A percentile compares a stretch with the other conserved stretches of the same genome.
Evolutionary conservation across 2,113 vertebrate species (phyloP).

Genomic region (Meriones unguiculatus): DNA sequence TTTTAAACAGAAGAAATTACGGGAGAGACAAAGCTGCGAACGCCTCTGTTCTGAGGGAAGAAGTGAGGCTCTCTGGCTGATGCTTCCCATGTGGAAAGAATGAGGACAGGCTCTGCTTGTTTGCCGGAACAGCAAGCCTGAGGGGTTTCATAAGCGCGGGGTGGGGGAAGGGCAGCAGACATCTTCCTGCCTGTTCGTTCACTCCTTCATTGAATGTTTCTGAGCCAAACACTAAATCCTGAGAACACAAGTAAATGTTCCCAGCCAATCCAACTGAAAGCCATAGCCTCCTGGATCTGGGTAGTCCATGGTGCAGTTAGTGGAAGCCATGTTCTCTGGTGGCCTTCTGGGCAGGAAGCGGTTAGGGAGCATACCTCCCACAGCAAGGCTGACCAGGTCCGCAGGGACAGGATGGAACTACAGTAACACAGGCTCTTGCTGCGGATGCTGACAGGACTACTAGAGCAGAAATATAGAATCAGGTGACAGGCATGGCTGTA

Average conservation of each 20-base stretch:
- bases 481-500: neutral
- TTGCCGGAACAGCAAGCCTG: neutral
- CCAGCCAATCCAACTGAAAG: neutral
- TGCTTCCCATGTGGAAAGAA: neutral
- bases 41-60: neutral
- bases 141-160: neutral
- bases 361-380: neutral
- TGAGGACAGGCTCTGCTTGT: neutral
- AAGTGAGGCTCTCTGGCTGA: neutral
- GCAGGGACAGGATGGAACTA: neutral
- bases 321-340: neutral
- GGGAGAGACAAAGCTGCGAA: neutral
- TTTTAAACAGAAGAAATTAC: conserved; percentile 8
- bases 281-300: neutral
- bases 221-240: neutral
- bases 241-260: neutral
- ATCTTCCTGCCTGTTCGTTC: neutral
- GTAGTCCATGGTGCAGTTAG: conserved; percentile 12
- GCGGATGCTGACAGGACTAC: neutral
- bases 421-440: neutral
- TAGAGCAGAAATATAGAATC: conserved; percentile 10
- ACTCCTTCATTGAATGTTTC: conserved; percentile 22
- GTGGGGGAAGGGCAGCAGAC: too few species aligned
- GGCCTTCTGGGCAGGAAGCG: neutral
- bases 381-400: neutral